Conservation (phyloP, 2,888 invertebrate genomes). For the Auanema freiburgensis region DNA sequence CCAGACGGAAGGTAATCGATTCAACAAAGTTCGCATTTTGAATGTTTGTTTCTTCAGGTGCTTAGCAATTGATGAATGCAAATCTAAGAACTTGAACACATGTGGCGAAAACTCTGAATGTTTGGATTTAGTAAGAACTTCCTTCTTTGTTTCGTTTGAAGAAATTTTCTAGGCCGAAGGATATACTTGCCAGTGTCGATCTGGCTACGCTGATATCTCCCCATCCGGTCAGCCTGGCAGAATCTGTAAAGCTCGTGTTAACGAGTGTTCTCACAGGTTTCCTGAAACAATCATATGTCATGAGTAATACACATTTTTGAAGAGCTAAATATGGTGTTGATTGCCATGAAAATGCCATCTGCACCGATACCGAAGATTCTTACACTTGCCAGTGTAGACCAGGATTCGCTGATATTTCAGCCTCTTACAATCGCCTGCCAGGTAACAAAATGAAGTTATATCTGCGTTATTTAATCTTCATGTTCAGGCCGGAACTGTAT, state of each 20-base stretch:
- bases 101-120: conserved; percentile 62
- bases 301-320: conserved; percentile 8
- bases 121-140: conserved; percentile 45
- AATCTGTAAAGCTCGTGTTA: conserved; percentile 58
- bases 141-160: background rate
- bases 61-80: conserved; percentile 63
- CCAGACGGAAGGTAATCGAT: conserved; percentile 54
- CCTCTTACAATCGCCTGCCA: conserved; percentile 58
- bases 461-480: background rate
- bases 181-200: conserved; percentile 61
- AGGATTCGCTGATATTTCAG: conserved; percentile 64
- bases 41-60: conserved; percentile 30
- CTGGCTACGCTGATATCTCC: conserved; percentile 63
- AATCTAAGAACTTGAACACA: conserved; percentile 54
- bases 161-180: conserved; percentile 53
- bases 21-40: background rate
- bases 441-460: conserved; percentile 24
- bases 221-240: conserved; percentile 48
- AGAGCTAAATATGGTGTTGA: conserved; percentile 56
- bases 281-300: background rate
- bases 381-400: conserved; percentile 59
- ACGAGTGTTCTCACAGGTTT: conserved; percentile 60
- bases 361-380: conserved; percentile 61
- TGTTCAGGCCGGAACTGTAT: conserved; percentile 58
- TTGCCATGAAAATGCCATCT: conserved; percentile 61